A percentile compares a stretch with the other conserved stretches of the same genome.
phyloP scores from a whole-genome alignment of 1,140 invertebrate genomes.

The Arion vulgaris region DNA sequence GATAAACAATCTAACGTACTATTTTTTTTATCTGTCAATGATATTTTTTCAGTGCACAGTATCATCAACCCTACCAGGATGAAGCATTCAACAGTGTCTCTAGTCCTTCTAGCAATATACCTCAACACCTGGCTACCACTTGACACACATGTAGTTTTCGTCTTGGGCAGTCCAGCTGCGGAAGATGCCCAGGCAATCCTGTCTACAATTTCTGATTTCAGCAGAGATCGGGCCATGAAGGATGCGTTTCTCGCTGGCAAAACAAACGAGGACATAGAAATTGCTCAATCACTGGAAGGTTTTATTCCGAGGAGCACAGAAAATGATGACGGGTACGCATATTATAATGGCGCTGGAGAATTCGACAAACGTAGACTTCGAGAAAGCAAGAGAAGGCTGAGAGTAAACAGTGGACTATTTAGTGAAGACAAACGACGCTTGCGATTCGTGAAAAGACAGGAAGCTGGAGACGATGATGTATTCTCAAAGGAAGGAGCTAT shows the following conservation, averaged over 20 bases:
- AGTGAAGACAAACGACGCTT: background rate
- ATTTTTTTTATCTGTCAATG: too few relatives aligned
- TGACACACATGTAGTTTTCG: background rate
- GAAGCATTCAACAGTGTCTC: background rate
- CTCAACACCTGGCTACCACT: background rate
- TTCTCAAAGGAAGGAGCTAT: background rate
- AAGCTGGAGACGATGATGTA: background rate
- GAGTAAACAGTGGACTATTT: background rate
- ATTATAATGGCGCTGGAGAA: background rate
- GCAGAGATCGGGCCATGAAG: background rate
- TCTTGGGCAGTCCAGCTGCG: background rate
- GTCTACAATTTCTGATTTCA: background rate
- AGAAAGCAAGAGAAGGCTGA: background rate
- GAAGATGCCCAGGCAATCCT: background rate
- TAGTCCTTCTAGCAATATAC: background rate
- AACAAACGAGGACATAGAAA: background rate
- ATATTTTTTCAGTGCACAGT: background rate
- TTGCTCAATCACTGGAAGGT: background rate
- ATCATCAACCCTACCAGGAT: background rate
- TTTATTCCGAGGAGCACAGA: background rate
- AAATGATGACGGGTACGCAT: background rate
- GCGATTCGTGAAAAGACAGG: background rate
- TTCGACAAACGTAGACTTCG: constrained; percentile 7
- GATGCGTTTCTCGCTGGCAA: background rate
- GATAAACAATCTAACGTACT: background rate